Evolutionary conservation across 2,113 vertebrate genomes (phyloP).

Genomic region (Campylomormyrus numenius): DNA sequence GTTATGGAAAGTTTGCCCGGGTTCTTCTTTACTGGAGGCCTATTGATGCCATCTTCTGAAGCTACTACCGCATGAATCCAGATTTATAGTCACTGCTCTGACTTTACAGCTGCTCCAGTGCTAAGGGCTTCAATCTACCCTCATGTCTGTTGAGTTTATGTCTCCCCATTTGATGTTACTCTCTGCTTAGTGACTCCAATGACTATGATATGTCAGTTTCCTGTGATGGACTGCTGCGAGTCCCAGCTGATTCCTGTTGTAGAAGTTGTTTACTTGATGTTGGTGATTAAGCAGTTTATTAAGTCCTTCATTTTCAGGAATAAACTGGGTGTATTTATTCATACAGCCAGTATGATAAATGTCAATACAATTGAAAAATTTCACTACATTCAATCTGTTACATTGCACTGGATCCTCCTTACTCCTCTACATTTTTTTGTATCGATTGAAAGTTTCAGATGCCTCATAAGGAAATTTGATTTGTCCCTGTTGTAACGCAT

Average conservation of each 20-base stretch:
- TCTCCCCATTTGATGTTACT: neutral
- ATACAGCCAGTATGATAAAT: neutral
- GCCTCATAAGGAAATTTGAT: neutral
- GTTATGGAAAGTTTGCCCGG: no score
- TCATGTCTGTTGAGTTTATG: neutral
- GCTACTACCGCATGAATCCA: neutral
- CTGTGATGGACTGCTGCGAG: neutral
- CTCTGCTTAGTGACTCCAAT: neutral
- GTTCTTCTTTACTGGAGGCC: neutral
- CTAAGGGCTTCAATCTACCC: neutral
- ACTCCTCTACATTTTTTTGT: neutral
- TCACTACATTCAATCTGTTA: neutral
- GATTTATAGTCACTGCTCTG: neutral
- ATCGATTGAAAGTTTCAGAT: neutral
- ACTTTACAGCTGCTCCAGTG: neutral
- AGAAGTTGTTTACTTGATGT: neutral
- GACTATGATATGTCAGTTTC: neutral
- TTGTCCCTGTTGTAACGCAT: neutral
- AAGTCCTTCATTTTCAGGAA: neutral
- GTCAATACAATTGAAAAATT: neutral
- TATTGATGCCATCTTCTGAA: neutral
- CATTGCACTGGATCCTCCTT: neutral
- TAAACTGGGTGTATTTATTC: neutral
- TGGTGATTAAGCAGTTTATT: neutral
- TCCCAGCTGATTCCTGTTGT: neutral